Evolutionary conservation across 1,140 invertebrate genomes (phyloP), one percentile per base, ranked within the genome.

Genomic region (Cyclargus thomasi): DNA sequence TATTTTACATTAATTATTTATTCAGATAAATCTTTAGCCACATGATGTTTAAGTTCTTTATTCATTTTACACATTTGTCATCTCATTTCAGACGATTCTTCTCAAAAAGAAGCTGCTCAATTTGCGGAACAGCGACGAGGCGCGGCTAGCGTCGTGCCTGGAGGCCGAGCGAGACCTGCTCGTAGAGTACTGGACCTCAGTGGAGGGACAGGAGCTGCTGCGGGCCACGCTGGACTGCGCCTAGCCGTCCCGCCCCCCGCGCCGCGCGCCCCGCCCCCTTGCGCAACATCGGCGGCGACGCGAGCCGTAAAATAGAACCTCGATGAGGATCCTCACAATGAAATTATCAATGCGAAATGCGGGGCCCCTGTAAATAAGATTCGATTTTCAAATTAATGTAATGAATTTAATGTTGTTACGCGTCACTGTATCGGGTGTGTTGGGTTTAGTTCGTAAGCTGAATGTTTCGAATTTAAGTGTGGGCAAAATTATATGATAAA

Each of bases 41-140:
- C 8, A 29, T 29, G 6, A 23, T 23, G 6, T 47, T 47, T 2
- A 14, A 0, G 10, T 47, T 47, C 2, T 47, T 1, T 47, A 8
- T 47, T 47, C 39, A 47, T 16, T 16, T 14, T 47, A 11, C 39
- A 11, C 39, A 47, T 47, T 47, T 47, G 39, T 3, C 39, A 5
- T 66, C 21, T 66, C 67, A 55, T 85, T 82, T 22, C 80, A 90
- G 87, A 82, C 67, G 53, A 59, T 86, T 53, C 71, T 85, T 66
- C 57, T 90, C 53, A 89, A 88, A 73, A 90, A 90, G 63, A 80
- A 80, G n/a, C 68, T 90, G 35, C 73, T 90, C 18, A 75, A 71
- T 20, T 67, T 88, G 20, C 78, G 75, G 16, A 80, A 75, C 55
- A 78, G 62, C 62, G 69, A 39, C 11, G 63, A 70, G 6, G 74